These are phyloP conservation scores for Polypterus senegalus DNA, from an alignment of 2,113 vertebrate species.

Conservation along the genomic window DNA sequence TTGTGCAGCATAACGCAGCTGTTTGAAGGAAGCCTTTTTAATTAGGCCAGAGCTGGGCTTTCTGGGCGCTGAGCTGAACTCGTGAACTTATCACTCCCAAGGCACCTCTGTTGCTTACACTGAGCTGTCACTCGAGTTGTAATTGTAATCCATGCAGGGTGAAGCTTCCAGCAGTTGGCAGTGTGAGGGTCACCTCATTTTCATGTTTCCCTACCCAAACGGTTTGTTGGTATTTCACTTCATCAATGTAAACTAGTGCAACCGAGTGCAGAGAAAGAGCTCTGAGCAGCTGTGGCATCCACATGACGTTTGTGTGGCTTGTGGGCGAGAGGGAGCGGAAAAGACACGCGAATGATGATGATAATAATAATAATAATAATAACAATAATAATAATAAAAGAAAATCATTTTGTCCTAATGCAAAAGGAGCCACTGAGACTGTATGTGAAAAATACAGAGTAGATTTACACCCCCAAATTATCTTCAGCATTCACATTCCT, in stretches of 20 bases:
- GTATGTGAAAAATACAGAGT: conserved; percentile 38
- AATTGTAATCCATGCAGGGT: neutral
- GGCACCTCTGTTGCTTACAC: neutral
- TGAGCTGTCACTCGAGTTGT: neutral
- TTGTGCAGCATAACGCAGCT: too few relatives aligned
- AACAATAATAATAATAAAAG: conserved; percentile 43
- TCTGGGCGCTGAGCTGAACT: neutral
- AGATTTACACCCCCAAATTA: conserved; percentile 47
- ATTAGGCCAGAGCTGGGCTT: neutral
- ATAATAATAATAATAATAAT: conserved; percentile 32
- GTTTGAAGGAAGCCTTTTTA: neutral
- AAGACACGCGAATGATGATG: neutral
- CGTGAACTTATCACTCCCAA: neutral
- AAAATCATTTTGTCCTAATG: conserved; percentile 24
- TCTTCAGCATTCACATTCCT: conserved; percentile 58
- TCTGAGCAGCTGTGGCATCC: too few relatives aligned
- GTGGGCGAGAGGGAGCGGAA: neutral
- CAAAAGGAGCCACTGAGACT: conserved; percentile 37
- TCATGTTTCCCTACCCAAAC: neutral
- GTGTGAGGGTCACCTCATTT: neutral
- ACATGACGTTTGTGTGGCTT: neutral
- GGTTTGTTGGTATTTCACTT: neutral
- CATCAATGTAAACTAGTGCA: too few relatives aligned
- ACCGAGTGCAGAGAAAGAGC: too few relatives aligned
- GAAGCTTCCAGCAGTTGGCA: neutral